Conservation (phyloP, 2,797 vertebrate species). For the Alectoris magna region DNA sequence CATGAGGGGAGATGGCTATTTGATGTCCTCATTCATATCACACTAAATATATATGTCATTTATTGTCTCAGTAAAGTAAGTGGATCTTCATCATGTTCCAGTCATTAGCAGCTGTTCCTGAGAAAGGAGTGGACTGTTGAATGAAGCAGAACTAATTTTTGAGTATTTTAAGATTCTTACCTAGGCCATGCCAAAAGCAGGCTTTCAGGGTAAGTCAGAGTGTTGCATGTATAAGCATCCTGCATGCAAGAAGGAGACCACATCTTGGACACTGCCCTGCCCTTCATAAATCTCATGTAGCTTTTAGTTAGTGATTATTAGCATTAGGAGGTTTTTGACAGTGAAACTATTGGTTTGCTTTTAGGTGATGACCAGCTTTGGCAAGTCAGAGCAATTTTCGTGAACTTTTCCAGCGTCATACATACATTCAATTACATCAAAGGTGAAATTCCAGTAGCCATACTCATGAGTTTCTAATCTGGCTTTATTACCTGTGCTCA, state of each 20-base stretch:
- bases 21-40: background rate
- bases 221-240: background rate
- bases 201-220: background rate
- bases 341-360: background rate
- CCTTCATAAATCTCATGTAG: background rate
- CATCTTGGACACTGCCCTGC: fast-evolving
- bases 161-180: background rate
- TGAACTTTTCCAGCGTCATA: background rate
- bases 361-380: background rate
- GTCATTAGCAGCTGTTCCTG: background rate
- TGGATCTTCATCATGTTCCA: background rate
- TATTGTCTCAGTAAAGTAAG: background rate
- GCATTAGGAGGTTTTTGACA: background rate
- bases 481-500: background rate
- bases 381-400: background rate
- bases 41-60: background rate
- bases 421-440: background rate
- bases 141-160: background rate
- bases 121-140: background rate
- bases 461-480: background rate
- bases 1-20: background rate
- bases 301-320: background rate
- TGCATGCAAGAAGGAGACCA: background rate
- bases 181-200: background rate
- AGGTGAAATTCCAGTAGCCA: background rate